A percentile compares a stretch with the other conserved stretches of the same genome.
phyloP scores from a whole-genome alignment of 2,888 invertebrate genomes.

The Blastobasis lacticolella region DNA sequence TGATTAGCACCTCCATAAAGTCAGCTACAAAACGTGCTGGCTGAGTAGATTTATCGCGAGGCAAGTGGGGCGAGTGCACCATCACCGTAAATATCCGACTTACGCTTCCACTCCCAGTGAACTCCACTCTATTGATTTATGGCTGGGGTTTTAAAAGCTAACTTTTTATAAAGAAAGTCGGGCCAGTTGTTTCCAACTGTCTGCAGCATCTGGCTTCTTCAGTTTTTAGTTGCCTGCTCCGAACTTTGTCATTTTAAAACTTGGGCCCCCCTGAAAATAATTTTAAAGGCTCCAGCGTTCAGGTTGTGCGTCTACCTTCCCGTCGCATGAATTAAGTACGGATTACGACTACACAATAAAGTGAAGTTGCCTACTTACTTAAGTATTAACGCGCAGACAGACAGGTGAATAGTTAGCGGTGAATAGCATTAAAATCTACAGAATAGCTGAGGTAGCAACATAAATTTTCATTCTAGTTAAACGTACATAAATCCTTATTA shows the following conservation, averaged over 20 bases:
- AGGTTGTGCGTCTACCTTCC: constrained; percentile 13
- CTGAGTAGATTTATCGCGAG: constrained; percentile 46
- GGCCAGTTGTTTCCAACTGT: constrained; percentile 69
- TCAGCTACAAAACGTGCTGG: constrained; percentile 48
- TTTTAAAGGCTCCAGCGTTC: constrained; percentile 25
- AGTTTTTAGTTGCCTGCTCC: constrained; percentile 54
- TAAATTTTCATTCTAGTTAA: constrained; percentile 27
- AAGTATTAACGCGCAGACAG: constrained; percentile 36
- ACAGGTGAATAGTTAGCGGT: constrained; percentile 49
- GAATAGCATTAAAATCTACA: constrained; percentile 26
- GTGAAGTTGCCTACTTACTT: constrained; percentile 23
- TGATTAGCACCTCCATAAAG: constrained; percentile 51
- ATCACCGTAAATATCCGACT: constrained; percentile 63
- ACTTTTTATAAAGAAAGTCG: constrained; percentile 65
- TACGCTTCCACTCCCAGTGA: constrained; percentile 56
- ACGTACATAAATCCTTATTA: constrained; percentile 55
- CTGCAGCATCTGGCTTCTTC: constrained; percentile 65
- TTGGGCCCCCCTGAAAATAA: constrained; percentile 35
- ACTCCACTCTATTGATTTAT: constrained; percentile 67
- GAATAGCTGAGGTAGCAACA: background rate
- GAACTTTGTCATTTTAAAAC: constrained; percentile 57
- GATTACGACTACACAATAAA: constrained; percentile 8
- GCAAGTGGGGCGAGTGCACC: constrained; percentile 37
- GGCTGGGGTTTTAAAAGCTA: constrained; percentile 61
- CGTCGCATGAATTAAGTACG: constrained; percentile 2